Evolutionary conservation across 1,140 invertebrate species (phyloP).

Genomic region (Helicoverpa zea): DNA sequence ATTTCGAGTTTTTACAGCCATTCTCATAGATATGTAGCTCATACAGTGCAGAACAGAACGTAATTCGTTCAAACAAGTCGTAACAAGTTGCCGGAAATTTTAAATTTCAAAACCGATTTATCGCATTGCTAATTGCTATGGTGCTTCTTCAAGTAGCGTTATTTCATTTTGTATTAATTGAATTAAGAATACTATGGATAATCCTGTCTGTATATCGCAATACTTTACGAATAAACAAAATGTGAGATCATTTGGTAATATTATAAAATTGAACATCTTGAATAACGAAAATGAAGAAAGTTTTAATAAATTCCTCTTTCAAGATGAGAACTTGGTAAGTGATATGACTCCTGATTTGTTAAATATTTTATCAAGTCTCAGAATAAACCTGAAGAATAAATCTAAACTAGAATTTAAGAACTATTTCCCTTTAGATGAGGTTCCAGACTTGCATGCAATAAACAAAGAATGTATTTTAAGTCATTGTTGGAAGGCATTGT

Average conservation of each 20-base stretch:
- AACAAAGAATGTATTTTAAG: conserved; percentile 67
- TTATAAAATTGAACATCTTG: conserved; percentile 69
- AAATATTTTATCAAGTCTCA: conserved; percentile 60
- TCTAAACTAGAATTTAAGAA: conserved; percentile 72
- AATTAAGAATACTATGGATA: conserved; percentile 3
- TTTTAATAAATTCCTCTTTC: conserved; percentile 65
- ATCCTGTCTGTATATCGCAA: conserved; percentile 70
- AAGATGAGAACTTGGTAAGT: conserved; percentile 61
- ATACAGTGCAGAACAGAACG: conserved; percentile 15
- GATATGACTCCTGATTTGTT: conserved; percentile 59
- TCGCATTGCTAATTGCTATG: too few species aligned
- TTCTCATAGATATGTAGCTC: neutral
- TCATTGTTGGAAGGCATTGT: conserved; percentile 61
- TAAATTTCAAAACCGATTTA: neutral
- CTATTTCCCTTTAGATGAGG: conserved; percentile 59
- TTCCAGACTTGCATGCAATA: conserved; percentile 53
- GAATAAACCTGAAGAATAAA: conserved; percentile 65
- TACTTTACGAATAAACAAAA: conserved; percentile 81
- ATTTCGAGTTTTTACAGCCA: too few species aligned
- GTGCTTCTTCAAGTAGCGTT: too few species aligned
- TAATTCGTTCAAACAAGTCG: conserved; percentile 22
- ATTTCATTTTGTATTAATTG: neutral
- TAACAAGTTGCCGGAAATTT: conserved; percentile 61
- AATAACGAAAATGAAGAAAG: conserved; percentile 61
- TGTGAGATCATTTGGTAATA: conserved; percentile 72